Conservation (phyloP, 1,140 invertebrate species). For the Heliothis virescens region DNA sequence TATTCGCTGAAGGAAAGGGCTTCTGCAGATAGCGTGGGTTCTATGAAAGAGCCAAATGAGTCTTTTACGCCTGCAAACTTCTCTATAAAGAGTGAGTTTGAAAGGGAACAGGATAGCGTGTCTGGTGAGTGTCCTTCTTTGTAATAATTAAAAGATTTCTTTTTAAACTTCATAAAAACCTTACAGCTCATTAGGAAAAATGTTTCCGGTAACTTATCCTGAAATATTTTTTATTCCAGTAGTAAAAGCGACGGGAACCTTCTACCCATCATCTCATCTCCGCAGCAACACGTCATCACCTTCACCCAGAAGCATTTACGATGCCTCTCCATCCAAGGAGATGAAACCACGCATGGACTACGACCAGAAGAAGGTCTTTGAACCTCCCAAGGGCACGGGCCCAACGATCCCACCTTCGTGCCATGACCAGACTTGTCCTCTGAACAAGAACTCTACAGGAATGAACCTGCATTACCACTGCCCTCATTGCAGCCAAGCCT, state of each 20-base stretch:
- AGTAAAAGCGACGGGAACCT: constrained; percentile 97
- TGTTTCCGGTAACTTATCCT: constrained; percentile 41
- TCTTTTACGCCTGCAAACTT: constrained; percentile 79
- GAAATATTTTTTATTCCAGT: constrained; percentile 89
- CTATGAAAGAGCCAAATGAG: constrained; percentile 73
- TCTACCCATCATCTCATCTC: constrained; percentile 95
- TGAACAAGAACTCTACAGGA: constrained; percentile 79
- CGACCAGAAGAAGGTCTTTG: constrained; percentile 72
- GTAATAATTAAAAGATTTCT: not conserved
- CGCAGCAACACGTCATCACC: constrained; percentile 79
- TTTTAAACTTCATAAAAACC: not conserved
- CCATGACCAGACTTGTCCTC: constrained; percentile 76
- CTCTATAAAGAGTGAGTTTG: constrained; percentile 83
- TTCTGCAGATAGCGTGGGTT: constrained; percentile 75
- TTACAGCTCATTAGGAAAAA: not conserved
- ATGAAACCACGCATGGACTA: constrained; percentile 75
- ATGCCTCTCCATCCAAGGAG: constrained; percentile 80
- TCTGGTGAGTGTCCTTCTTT: constrained; percentile 77
- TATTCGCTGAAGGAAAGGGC: constrained; percentile 84
- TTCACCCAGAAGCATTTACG: constrained; percentile 77
- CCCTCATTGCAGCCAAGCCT: constrained; percentile 79
- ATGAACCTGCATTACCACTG: constrained; percentile 83
- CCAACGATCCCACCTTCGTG: constrained; percentile 80
- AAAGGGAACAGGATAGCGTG: constrained; percentile 80
- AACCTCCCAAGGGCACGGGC: constrained; percentile 66